Conservation (phyloP, 2,888 invertebrate species). For the Agrotis clavis region DNA sequence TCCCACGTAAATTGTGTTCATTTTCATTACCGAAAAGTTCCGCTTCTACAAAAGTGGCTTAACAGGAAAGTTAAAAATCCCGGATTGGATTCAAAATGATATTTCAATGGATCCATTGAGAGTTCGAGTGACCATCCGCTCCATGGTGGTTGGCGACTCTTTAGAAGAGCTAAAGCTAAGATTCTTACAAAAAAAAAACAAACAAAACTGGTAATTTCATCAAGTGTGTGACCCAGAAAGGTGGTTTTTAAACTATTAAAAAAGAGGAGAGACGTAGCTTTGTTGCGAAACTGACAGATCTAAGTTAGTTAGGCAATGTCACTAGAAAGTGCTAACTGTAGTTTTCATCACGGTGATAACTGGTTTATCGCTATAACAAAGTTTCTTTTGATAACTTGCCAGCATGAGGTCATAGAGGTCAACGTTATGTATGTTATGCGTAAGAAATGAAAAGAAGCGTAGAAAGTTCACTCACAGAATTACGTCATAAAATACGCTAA, state of each 20-base stretch:
- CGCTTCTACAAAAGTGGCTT: background rate
- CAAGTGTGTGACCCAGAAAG: background rate
- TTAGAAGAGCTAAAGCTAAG: too few relatives aligned
- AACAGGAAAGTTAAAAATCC: background rate
- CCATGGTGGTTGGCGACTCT: too few relatives aligned
- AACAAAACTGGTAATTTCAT: background rate
- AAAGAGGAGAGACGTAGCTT: too few relatives aligned
- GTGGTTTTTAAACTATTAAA: too few relatives aligned
- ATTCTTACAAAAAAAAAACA: background rate
- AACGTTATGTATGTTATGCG: constrained; percentile 20
- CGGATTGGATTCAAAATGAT: background rate
- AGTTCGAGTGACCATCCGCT: too few relatives aligned
- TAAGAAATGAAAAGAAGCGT: constrained; percentile 14
- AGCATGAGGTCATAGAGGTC: constrained; percentile 34
- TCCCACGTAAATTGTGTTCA: background rate
- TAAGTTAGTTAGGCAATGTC: background rate
- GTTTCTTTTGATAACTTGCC: constrained; percentile 29
- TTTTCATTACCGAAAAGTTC: background rate
- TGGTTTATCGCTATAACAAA: constrained; percentile 11
- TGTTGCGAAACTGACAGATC: background rate
- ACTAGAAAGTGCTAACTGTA: constrained; percentile 12
- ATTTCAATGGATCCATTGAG: background rate
- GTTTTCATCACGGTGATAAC: background rate
- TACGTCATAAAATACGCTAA: constrained; percentile 10
- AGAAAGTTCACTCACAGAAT: constrained; percentile 24